phyloP scores from a whole-genome alignment of 2,888 invertebrate species.

The Cloeon dipterum region DNA sequence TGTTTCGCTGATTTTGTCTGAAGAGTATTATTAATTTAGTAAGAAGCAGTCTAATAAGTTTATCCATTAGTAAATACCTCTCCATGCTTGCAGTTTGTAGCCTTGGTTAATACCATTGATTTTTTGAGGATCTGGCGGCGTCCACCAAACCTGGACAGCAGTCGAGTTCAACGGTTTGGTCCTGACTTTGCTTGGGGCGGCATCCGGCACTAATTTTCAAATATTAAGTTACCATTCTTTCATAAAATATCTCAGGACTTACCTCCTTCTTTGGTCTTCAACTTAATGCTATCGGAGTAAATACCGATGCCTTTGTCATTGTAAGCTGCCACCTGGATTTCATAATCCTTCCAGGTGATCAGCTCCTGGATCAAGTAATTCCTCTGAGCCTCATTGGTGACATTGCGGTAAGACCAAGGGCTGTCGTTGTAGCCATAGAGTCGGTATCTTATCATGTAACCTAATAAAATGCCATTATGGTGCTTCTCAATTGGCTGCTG shows the following conservation, averaged over 20 bases:
- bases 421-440: constrained; percentile 78
- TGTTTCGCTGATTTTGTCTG: too few species aligned
- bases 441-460: constrained; percentile 79
- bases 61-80: too few species aligned
- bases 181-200: constrained; percentile 62
- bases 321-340: constrained; percentile 88
- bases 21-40: too few species aligned
- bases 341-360: constrained; percentile 95
- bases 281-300: constrained; percentile 72
- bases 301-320: constrained; percentile 91
- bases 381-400: constrained; percentile 78
- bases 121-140: constrained; percentile 90
- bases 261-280: constrained; percentile 86
- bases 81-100: constrained; percentile 80
- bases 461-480: constrained; percentile 83
- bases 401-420: constrained; percentile 78
- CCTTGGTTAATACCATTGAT: constrained; percentile 97
- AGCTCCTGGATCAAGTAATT: constrained; percentile 78
- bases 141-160: constrained; percentile 64
- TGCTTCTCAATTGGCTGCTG: constrained; percentile 86
- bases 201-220: constrained; percentile 49
- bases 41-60: too few species aligned
- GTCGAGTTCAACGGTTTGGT: constrained; percentile 72
- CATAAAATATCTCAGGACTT: constrained; percentile 10
- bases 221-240: neutral